A percentile compares a stretch with the other conserved stretches of the same genome.
phyloP scores from a whole-genome alignment of 2,113 vertebrate species.

The Aramus guarauna region DNA sequence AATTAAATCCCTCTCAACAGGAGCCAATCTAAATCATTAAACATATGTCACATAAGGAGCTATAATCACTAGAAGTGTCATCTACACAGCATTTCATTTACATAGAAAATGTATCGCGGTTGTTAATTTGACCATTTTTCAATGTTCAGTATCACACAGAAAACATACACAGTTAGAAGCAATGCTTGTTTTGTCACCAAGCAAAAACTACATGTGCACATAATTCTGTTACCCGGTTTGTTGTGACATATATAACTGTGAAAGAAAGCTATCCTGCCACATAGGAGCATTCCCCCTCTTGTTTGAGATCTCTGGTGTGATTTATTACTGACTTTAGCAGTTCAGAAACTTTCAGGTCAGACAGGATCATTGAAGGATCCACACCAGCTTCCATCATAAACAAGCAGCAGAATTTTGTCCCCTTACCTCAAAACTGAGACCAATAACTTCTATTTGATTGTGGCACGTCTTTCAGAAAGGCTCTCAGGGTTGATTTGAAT shows the following conservation, averaged over 20 bases:
- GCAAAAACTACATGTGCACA: background rate
- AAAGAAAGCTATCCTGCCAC: background rate
- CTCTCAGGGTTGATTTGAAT: background rate
- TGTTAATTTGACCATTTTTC: background rate
- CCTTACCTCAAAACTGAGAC: background rate
- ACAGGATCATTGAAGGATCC: background rate
- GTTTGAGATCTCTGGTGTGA: background rate
- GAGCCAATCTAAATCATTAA: conserved; percentile 57
- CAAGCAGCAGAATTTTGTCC: background rate
- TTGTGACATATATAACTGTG: background rate
- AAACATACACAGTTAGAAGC: background rate
- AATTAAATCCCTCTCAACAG: conserved; percentile 53
- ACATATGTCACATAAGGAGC: conserved; percentile 24
- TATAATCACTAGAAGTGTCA: background rate
- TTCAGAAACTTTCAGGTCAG: background rate
- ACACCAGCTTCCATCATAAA: background rate
- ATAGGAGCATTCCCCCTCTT: background rate
- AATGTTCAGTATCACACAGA: background rate
- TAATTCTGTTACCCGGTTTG: background rate
- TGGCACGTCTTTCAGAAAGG: background rate
- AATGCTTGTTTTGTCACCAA: background rate
- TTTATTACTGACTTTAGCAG: background rate
- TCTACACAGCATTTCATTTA: background rate
- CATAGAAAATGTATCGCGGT: background rate
- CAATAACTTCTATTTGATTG: background rate